Evolutionary conservation across 2,113 vertebrate genomes (phyloP).

Genomic region (Ondatra zibethicus): DNA sequence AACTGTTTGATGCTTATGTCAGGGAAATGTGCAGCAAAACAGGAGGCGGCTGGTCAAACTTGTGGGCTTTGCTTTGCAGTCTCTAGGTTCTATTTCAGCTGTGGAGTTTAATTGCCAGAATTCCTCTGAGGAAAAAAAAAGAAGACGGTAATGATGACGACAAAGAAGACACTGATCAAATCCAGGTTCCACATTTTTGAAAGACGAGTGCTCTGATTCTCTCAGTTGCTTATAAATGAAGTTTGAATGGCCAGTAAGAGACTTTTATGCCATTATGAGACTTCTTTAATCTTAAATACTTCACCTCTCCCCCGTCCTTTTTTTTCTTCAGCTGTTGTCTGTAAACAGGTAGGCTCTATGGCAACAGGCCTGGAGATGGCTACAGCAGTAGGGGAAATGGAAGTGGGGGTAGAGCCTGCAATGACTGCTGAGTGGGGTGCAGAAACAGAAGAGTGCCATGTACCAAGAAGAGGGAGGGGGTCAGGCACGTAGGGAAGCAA

Average conservation of each 20-base stretch:
- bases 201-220: not conserved
- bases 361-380: slow-evolving; percentile 55
- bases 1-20: not conserved
- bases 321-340: slow-evolving; percentile 31
- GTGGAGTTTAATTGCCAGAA: not conserved
- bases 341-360: slow-evolving; percentile 71
- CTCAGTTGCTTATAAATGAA: not conserved
- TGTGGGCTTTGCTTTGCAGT: not conserved
- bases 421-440: not conserved
- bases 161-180: not conserved
- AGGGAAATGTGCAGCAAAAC: not conserved
- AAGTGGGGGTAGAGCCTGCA: slow-evolving; percentile 20
- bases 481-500: not conserved
- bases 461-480: not conserved
- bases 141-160: not conserved
- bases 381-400: not conserved
- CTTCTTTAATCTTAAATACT: not conserved
- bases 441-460: not conserved
- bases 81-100: slow-evolving; percentile 40
- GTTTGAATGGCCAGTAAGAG: not conserved
- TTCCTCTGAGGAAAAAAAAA: not conserved
- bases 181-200: not conserved
- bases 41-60: not conserved
- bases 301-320: not conserved
- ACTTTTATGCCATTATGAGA: not conserved